phyloP scores from a whole-genome alignment of 2,888 invertebrate genomes.

The Notocelia uddmanniana region DNA sequence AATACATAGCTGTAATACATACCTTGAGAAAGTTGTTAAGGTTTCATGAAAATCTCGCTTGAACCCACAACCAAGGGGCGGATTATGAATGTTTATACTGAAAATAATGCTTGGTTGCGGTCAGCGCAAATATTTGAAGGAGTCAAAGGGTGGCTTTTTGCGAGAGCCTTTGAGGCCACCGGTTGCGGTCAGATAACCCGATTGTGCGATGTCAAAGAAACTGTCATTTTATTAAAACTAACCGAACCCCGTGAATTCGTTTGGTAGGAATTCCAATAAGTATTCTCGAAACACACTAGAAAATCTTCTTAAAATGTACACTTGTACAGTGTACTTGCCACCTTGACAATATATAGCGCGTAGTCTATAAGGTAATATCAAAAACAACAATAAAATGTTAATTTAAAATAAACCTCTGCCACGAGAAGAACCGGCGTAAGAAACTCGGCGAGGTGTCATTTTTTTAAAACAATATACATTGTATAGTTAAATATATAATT shows the following conservation, averaged over 20 bases:
- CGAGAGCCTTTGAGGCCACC: conserved; percentile 62
- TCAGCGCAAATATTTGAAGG: conserved; percentile 82
- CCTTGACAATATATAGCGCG: too few species aligned
- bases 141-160: conserved; percentile 83
- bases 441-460: too few species aligned
- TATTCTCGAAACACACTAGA: conserved; percentile 1
- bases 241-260: conserved; percentile 2
- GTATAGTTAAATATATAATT: too few species aligned
- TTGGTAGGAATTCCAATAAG: conserved; percentile 5
- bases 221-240: conserved; percentile 34
- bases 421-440: too few species aligned
- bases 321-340: too few species aligned
- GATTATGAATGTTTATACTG: conserved; percentile 83
- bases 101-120: conserved; percentile 82
- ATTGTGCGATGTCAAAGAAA: conserved; percentile 60
- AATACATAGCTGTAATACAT: neutral
- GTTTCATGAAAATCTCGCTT: conserved; percentile 33
- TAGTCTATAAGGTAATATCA: too few species aligned
- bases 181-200: conserved; percentile 81
- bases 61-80: conserved; percentile 55
- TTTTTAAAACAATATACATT: too few species aligned
- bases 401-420: too few species aligned
- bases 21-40: conserved; percentile 17
- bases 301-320: too few species aligned
- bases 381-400: too few species aligned